Evolutionary conservation across 64 coral and sea anemone species (phyloP), one percentile per base, ranked within the genome.

Genomic region (Montipora efflorescens): DNA sequence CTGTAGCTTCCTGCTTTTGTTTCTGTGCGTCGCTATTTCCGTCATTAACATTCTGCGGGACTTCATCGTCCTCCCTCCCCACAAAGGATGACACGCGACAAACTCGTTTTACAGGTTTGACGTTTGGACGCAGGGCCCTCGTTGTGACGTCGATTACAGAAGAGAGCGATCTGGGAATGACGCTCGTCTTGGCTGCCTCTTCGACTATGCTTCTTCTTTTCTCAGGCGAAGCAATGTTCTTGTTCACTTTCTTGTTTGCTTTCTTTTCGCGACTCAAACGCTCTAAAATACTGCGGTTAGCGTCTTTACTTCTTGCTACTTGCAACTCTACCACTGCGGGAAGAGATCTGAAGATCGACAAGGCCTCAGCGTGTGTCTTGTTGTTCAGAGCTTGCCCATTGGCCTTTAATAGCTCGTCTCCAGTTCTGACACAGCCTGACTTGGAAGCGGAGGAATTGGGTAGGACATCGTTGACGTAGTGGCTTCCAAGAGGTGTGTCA

Each of bases 391-490:
- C 3, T 13, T 88, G 67, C 4, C 94, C 90, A 49, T 96, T 96
- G 16, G 81, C 94, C 21, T 96, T 84, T 44, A 96, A 57, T 0
- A 96, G 90, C 44, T 96, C 84, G 78, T 96, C 94, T 74, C 94
- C 94, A 93, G 36, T 92, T 75, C 86, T 90, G 48, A 96, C 68
- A 22, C 84, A 80, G 70, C 90, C 84, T n/a, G 51, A 92, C 82
- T 93, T 96, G 68, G 90, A 92, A 61, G 90, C 94, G 4, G 83
- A 87, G 36, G 94, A 96, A 23, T 96, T 92, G 84, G 94, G 94
- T 48, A 96, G n/a, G n/a, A 96, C 92, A 77, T 96, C 94, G 7
- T 90, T 92, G 58, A 96, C 86, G 85, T 83, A 96, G 43, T 92
- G 94, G 8, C 93, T 75, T 45, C 74, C 66, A 16, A 96, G 78